Conservation (phyloP, 2,888 invertebrate species). For the Oscheius sp. region DNA sequence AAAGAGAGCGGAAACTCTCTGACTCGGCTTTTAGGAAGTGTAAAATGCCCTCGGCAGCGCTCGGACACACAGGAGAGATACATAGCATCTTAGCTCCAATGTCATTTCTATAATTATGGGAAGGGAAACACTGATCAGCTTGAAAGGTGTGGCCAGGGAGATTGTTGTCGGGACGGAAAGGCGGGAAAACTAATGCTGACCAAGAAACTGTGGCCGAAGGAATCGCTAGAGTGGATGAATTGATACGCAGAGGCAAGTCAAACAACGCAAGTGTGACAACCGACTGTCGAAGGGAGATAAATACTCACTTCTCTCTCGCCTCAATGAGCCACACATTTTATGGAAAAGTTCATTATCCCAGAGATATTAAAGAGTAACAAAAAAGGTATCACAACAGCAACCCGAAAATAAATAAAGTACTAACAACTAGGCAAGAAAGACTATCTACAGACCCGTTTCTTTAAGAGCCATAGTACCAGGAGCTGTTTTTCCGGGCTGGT, state of each 20-base stretch:
- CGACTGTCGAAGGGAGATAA: conserved; percentile 31
- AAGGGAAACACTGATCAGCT: background rate
- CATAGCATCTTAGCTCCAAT: conserved; percentile 2
- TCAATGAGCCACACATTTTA: conserved; percentile 19
- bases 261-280: conserved; percentile 33
- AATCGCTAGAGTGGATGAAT: conserved; percentile 25
- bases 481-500: conserved; percentile 10
- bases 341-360: background rate
- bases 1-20: conserved; percentile 1
- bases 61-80: conserved; percentile 7
- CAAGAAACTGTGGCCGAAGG: background rate
- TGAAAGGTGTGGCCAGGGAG: background rate
- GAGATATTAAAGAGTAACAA: background rate
- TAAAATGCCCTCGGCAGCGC: conserved; percentile 25
- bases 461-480: conserved; percentile 31
- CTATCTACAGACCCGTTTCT: conserved; percentile 3
- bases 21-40: background rate
- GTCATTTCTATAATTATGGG: conserved; percentile 3
- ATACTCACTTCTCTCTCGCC: background rate
- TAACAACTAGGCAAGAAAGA: conserved; percentile 6
- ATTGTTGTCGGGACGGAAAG: background rate
- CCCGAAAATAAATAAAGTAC: conserved; percentile 15
- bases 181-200: too few relatives aligned
- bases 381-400: conserved; percentile 18
- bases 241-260: conserved; percentile 30